These are phyloP conservation scores for Pinctada fucata DNA, from an alignment of 2,888 invertebrate genomes.

Conservation along the genomic window DNA sequence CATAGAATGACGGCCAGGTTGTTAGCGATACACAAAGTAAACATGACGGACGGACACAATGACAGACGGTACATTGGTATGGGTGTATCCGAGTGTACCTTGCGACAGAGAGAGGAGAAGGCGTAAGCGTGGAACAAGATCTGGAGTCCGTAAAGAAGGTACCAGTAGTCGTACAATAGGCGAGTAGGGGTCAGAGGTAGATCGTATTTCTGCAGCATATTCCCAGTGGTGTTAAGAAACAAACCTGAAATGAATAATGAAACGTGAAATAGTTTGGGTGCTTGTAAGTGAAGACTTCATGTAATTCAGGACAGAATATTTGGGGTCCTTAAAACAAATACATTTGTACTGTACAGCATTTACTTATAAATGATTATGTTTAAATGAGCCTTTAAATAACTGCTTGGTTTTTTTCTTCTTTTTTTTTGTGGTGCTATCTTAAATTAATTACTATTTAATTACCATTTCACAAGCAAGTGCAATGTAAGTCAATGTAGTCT, in stretches of 20 bases:
- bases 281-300: no score
- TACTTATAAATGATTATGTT: no score
- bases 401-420: no score
- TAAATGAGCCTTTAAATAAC: no score
- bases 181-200: slow-evolving; percentile 10
- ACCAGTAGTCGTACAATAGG: slow-evolving; percentile 15
- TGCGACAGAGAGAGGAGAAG: slow-evolving; percentile 56
- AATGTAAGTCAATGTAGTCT: no score
- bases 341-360: no score
- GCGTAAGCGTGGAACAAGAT: slow-evolving; percentile 9
- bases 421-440: no score
- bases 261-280: no score
- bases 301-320: no score
- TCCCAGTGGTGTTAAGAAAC: slow-evolving; percentile 13
- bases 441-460: no score
- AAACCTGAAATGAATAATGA: slow-evolving; percentile 8
- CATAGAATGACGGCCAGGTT: slow-evolving; percentile 63
- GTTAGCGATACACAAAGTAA: slow-evolving; percentile 57
- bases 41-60: slow-evolving; percentile 57
- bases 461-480: no score
- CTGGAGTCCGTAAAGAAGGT: slow-evolving; percentile 14
- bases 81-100: slow-evolving; percentile 48
- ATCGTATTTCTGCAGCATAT: background rate
- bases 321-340: no score
- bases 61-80: slow-evolving; percentile 57